A percentile compares a stretch with the other conserved stretches of the same genome.
These are phyloP conservation scores for Pelvicachromis taeniatus DNA, from an alignment of 2,113 vertebrate species.

Conservation along the genomic window DNA sequence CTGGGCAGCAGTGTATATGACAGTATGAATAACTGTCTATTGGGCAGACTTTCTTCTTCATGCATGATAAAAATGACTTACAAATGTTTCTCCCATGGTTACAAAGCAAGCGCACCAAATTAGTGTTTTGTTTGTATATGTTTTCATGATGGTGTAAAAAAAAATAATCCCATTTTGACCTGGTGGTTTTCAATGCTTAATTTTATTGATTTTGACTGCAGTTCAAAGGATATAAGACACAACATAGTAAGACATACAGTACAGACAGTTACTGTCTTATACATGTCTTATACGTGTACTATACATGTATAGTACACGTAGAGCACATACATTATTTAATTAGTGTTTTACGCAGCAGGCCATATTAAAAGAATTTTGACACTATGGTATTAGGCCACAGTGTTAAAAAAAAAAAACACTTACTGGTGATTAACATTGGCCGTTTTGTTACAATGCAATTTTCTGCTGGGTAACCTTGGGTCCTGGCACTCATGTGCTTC, in stretches of 20 bases:
- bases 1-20: background rate
- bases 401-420: background rate
- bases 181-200: background rate
- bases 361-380: background rate
- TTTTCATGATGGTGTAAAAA: background rate
- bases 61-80: background rate
- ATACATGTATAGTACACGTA: background rate
- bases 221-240: background rate
- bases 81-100: background rate
- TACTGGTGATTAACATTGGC: background rate
- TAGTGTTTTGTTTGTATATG: background rate
- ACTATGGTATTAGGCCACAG: accelerated
- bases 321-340: background rate
- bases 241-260: background rate
- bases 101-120: background rate
- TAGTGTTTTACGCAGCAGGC: background rate
- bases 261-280: background rate
- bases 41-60: background rate
- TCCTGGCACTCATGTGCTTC: background rate
- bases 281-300: too few relatives aligned
- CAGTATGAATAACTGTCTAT: background rate
- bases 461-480: background rate
- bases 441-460: background rate
- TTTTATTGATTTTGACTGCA: background rate
- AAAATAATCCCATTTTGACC: background rate